phyloP scores from a whole-genome alignment of 2,113 vertebrate genomes.

The Neoarius graeffei region DNA sequence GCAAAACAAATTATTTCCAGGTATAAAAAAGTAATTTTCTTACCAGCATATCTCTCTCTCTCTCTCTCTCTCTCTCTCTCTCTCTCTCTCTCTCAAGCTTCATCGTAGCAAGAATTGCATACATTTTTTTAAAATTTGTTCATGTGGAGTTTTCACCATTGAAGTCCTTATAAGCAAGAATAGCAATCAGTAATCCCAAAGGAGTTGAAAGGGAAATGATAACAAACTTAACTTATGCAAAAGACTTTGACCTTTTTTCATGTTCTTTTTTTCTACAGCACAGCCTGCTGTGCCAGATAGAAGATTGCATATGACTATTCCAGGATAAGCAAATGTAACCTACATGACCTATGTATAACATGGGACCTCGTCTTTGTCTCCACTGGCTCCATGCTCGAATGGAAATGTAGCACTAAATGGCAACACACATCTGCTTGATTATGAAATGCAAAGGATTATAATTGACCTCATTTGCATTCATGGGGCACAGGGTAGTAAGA shows the following conservation, averaged over 20 bases:
- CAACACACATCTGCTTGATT: neutral
- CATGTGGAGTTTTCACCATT: neutral
- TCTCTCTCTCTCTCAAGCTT: neutral
- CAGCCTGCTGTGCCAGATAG: constrained; percentile 56
- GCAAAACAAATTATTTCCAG: neutral
- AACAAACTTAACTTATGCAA: constrained; percentile 61
- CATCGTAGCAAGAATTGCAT: neutral
- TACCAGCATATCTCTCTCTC: neutral
- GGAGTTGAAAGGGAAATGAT: constrained; percentile 5
- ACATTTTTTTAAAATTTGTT: neutral
- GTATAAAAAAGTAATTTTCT: neutral
- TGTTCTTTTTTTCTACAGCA: constrained; percentile 35
- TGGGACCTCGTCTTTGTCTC: constrained; percentile 50
- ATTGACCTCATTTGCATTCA: constrained; percentile 18
- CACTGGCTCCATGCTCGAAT: constrained; percentile 53
- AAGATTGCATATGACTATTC: constrained; percentile 49
- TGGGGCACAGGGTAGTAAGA: neutral
- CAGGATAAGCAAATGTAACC: constrained; percentile 65
- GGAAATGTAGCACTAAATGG: constrained; percentile 48
- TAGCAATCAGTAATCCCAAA: neutral
- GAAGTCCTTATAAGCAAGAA: neutral
- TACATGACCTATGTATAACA: constrained; percentile 60
- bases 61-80: neutral
- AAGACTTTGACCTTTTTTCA: constrained; percentile 55
- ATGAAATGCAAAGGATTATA: neutral